Percentiles rank a stretch among this genome's conserved stretches.
phyloP scores from a whole-genome alignment of 2,888 invertebrate species.

The Hypena proboscidalis region DNA sequence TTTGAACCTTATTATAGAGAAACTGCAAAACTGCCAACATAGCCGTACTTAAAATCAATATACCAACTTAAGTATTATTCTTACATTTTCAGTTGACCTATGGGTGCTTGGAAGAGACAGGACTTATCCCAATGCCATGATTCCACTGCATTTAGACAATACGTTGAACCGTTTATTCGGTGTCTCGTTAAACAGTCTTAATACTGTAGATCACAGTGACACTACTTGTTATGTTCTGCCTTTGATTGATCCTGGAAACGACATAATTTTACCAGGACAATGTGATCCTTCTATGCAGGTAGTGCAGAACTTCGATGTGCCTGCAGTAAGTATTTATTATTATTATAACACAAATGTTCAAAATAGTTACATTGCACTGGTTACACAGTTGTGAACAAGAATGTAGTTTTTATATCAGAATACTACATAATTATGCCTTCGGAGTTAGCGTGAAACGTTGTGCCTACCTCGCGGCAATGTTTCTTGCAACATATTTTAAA shows the following conservation, averaged over 20 bases:
- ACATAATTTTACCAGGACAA: constrained; percentile 63
- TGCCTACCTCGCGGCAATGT: no score
- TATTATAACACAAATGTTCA: no score
- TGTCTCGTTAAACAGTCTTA: constrained; percentile 43
- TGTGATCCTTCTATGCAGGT: constrained; percentile 59
- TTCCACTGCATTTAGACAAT: constrained; percentile 46
- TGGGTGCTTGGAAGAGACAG: constrained; percentile 60
- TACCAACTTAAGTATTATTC: neutral
- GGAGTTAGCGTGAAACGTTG: no score
- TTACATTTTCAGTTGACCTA: constrained; percentile 59
- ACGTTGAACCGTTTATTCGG: constrained; percentile 43
- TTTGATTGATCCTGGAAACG: constrained; percentile 52
- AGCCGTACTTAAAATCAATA: constrained; percentile 1
- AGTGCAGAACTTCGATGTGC: constrained; percentile 55
- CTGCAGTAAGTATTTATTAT: constrained; percentile 51
- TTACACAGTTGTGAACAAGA: no score
- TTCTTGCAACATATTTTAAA: no score
- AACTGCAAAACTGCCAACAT: no score
- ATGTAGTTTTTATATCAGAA: no score
- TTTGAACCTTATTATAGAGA: no score
- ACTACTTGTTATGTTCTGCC: constrained; percentile 61
- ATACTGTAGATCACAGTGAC: constrained; percentile 50
- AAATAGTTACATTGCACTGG: no score
- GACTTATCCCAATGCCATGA: constrained; percentile 35
- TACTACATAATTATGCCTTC: no score